These are phyloP conservation scores for Adineta ricciae DNA, from an alignment of 2,888 invertebrate species.

Conservation along the genomic window DNA sequence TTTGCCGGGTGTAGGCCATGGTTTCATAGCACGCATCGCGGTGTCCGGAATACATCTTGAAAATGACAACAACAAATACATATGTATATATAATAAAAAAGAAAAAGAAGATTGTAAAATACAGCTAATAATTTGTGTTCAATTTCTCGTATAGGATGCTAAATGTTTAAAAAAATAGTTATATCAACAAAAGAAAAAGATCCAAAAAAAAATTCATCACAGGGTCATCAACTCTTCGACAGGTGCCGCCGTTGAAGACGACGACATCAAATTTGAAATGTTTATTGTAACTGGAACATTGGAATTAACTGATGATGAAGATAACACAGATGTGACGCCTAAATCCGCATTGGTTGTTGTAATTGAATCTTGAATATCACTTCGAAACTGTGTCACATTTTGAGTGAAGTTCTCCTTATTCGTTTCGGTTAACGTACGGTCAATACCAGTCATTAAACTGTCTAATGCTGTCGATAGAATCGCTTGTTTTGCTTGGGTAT, in stretches of 20 bases:
- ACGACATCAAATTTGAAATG: not conserved
- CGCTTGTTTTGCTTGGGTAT: conserved; percentile 61
- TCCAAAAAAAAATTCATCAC: not conserved
- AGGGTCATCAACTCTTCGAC: conserved; percentile 9
- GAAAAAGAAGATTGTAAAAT: not conserved
- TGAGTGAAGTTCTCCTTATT: conserved; percentile 96
- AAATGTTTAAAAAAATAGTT: not conserved
- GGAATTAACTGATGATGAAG: not conserved
- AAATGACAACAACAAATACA: too few species aligned
- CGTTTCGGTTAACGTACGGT: conserved; percentile 84
- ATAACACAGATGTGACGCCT: not conserved
- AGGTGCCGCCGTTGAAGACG: not conserved
- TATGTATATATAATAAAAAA: too few species aligned
- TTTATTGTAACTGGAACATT: not conserved
- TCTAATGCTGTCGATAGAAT: conserved; percentile 86
- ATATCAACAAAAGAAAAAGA: not conserved
- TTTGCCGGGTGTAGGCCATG: not conserved
- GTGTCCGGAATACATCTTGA: not conserved
- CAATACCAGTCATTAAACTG: conserved; percentile 87
- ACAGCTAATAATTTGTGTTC: not conserved
- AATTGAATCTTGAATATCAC: conserved; percentile 79
- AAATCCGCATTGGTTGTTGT: conserved; percentile 17
- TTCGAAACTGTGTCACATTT: conserved; percentile 85
- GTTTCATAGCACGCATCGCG: not conserved
- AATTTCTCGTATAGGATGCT: not conserved